These are phyloP conservation scores for Gymnocephalus cernua DNA, from an alignment of 2,113 vertebrate species.

Conservation along the genomic window DNA sequence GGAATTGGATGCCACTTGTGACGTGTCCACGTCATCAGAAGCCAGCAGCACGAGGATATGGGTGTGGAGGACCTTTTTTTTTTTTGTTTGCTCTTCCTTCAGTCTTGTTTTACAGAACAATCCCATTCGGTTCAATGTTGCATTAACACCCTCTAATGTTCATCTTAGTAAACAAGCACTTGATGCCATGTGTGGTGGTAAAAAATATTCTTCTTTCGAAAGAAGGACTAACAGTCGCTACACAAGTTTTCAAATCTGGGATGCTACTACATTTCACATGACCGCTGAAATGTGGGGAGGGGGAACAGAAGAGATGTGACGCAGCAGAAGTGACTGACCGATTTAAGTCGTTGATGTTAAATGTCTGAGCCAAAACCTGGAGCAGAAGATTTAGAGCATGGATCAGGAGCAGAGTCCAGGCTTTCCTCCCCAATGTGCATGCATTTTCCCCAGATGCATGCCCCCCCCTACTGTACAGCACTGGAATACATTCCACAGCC, in stretches of 20 bases:
- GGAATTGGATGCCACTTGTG: slow-evolving; percentile 8
- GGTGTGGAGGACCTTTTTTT: neutral
- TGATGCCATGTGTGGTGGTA: neutral
- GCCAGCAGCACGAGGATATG: slow-evolving; percentile 9
- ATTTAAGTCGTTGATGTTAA: slow-evolving; percentile 13
- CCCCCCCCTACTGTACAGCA: slow-evolving; percentile 52
- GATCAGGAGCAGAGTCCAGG: slow-evolving; percentile 20
- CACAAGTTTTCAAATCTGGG: neutral
- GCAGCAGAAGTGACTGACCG: neutral
- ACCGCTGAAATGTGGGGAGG: neutral
- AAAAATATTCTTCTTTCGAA: neutral
- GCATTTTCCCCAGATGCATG: slow-evolving; percentile 51
- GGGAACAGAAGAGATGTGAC: neutral
- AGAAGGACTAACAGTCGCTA: neutral
- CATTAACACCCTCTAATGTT: slow-evolving; percentile 8
- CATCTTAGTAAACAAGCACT: neutral
- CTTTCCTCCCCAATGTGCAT: slow-evolving; percentile 37
- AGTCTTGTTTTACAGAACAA: neutral
- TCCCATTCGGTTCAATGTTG: neutral
- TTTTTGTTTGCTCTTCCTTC: neutral
- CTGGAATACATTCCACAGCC: slow-evolving; percentile 20
- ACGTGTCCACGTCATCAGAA: neutral
- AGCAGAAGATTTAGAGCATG: slow-evolving; percentile 16
- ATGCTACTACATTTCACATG: neutral
- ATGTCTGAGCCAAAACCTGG: slow-evolving; percentile 56